These are phyloP conservation scores for Pluvianellus socialis DNA, from an alignment of 2,113 vertebrate species.

Conservation along the genomic window DNA sequence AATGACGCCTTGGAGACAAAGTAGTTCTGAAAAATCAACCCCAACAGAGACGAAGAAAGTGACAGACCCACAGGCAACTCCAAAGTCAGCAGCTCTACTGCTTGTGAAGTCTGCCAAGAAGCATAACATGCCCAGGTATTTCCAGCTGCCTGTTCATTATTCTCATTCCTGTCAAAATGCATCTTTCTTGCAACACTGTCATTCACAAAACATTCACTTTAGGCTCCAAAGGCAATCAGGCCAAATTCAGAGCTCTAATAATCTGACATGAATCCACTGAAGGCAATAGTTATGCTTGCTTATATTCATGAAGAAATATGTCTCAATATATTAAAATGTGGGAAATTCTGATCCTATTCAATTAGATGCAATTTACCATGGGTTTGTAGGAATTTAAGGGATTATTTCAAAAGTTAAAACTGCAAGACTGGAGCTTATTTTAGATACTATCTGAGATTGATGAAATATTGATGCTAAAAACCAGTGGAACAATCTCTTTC, in stretches of 20 bases:
- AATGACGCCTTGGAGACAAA: slow-evolving; percentile 15
- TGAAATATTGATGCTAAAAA: background rate
- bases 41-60: background rate
- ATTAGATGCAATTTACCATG: background rate
- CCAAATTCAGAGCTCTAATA: background rate
- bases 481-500: background rate
- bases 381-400: background rate
- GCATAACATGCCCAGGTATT: slow-evolving; percentile 51
- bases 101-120: slow-evolving; percentile 23
- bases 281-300: background rate
- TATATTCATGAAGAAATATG: background rate
- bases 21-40: slow-evolving; percentile 37
- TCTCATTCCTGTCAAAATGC: slow-evolving; percentile 56
- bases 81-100: background rate
- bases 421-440: background rate
- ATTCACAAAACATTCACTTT: background rate
- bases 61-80: slow-evolving; percentile 49
- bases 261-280: background rate
- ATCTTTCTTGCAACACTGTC: slow-evolving; percentile 15
- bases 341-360: background rate
- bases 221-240: slow-evolving; percentile 16
- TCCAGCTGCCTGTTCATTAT: slow-evolving; percentile 49
- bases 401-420: background rate
- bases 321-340: background rate
- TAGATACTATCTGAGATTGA: background rate